Base-by-base conservation (phyloP, 2,797 vertebrate species). In the Eulemur coronatus region DNA sequence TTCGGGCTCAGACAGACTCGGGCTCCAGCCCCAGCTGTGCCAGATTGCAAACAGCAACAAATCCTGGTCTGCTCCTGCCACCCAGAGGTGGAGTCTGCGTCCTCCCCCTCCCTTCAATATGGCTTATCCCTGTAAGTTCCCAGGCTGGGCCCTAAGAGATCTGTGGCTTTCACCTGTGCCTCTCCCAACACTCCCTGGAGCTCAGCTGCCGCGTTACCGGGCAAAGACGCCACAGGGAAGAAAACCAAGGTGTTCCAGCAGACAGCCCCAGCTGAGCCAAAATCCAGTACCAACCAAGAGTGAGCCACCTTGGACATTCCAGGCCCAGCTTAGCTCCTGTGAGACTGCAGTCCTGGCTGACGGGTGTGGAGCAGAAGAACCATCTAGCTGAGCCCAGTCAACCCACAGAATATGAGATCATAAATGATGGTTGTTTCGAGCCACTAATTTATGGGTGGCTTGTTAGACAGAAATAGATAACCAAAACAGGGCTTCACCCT, bases 201-300 rank as follows among this genome's bases (percentile, higher is more conserved):
- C 7, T 50, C 28, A 15, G 35, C 3, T 7, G 1, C 91, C 13
- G 0, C 0, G 3, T 38, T 7, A 35, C 78, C 76, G 0, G 2
- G 38, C 2, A 24, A 57, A 41, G 63, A 82, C n/a, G 2, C 65
- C 81, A 43, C 15, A 5, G 0, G 2, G 4, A 35, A 14, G 48
- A 2, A 28, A 28, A 24, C 38, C 38, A 14, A 3, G 20, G 28
- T 3, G 1, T 12, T 30, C n/a, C 65, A 7, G 18, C 57, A 3
- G 67, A 59, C 30, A 13, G 24, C 73, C 73, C 46, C 41, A 0
- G 28, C 89, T 4, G 41, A 8, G 43, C 76, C 69, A 17, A 38
- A 75, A 13, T 5, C 70, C 46, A 28, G 89, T 48, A 0, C 5
- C 0, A 1, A 2, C 4, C 0, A 1, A 2, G 13, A 0, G 15